phyloP scores from a whole-genome alignment of 2,113 vertebrate genomes.

The Neogobius melanostomus region DNA sequence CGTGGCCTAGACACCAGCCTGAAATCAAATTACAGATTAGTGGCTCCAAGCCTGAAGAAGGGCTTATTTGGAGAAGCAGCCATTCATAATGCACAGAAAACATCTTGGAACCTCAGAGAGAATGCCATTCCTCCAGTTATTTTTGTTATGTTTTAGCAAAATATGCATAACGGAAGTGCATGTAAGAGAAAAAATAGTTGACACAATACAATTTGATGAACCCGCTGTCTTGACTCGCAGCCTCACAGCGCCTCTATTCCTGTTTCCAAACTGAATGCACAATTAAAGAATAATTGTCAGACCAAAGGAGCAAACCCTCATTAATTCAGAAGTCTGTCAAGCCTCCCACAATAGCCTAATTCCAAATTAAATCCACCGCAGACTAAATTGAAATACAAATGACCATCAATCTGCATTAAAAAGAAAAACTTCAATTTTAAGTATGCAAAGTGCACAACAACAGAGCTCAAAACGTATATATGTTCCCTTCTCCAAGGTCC shows the following conservation, averaged over 20 bases:
- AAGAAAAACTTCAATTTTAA: neutral
- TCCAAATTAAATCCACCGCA: conserved; percentile 42
- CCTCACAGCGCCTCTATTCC: neutral
- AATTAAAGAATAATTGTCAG: conserved; percentile 47
- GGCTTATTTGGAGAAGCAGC: conserved; percentile 64
- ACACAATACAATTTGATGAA: conserved; percentile 11
- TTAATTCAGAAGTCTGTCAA: conserved; percentile 57
- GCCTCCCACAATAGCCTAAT: conserved; percentile 38
- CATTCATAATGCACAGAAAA: conserved; percentile 51
- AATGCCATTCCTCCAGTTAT: conserved; percentile 51
- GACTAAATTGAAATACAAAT: conserved; percentile 23
- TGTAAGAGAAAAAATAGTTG: neutral
- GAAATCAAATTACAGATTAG: conserved; percentile 79
- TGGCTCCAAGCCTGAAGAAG: conserved; percentile 57
- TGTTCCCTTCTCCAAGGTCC: neutral
- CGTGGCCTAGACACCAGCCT: conserved; percentile 60
- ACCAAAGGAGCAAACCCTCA: conserved; percentile 47
- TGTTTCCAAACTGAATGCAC: conserved; percentile 23
- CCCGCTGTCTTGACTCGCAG: neutral
- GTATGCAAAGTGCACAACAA: neutral
- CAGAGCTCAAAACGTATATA: neutral
- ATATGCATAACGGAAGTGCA: conserved; percentile 20
- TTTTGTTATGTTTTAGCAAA: conserved; percentile 31
- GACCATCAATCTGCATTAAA: conserved; percentile 24
- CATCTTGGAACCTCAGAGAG: conserved; percentile 59